Conservation (phyloP, 1,140 invertebrate species). For the Oedothorax gibbosus region DNA sequence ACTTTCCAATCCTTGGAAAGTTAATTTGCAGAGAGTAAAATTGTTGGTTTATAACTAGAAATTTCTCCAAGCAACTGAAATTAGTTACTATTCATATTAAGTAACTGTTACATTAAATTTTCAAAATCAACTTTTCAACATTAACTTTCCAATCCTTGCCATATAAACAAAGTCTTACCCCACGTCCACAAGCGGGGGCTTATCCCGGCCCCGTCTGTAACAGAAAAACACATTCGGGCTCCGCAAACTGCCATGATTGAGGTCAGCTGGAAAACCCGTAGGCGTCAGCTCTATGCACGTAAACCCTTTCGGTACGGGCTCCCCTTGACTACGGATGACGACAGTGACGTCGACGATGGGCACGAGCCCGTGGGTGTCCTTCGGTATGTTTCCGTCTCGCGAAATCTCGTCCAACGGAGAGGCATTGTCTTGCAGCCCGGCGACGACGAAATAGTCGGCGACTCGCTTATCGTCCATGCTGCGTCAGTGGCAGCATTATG, state of each 20-base stretch:
- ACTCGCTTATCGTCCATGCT: conserved; percentile 71
- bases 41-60: background rate
- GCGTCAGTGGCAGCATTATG: conserved; percentile 17
- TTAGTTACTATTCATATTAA: background rate
- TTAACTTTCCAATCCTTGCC: background rate
- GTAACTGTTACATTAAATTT: background rate
- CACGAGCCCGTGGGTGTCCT: conserved; percentile 77
- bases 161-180: conserved; percentile 77
- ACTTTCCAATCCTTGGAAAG: too few relatives aligned
- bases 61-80: background rate
- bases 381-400: conserved; percentile 83
- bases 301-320: conserved; percentile 84
- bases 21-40: too few relatives aligned
- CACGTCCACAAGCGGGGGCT: conserved; percentile 96
- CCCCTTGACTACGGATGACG: conserved; percentile 89
- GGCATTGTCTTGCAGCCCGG: conserved; percentile 87
- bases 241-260: conserved; percentile 96
- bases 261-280: conserved; percentile 86
- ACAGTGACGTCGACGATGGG: conserved; percentile 96
- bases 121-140: background rate
- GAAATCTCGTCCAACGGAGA: conserved; percentile 83
- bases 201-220: conserved; percentile 89
- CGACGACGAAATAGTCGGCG: conserved; percentile 95
- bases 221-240: conserved; percentile 94
- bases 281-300: conserved; percentile 87